phyloP scores from a whole-genome alignment of 37 sponge, comb jelly and placozoan genomes.

The Chondrilla cf. caribensis region DNA sequence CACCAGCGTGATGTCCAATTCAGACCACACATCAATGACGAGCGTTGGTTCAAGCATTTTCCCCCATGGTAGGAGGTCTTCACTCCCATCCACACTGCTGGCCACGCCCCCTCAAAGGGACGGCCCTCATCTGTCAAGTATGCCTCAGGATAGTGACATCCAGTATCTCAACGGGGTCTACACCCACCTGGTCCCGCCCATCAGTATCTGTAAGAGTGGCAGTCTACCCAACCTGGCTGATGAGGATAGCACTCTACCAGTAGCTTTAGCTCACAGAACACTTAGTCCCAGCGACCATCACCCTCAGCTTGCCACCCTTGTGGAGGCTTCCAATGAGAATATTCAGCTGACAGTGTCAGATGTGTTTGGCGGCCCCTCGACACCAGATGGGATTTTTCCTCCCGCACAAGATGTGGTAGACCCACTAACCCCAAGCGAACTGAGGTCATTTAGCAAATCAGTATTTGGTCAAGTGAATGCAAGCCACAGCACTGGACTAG shows the following conservation, averaged over 20 bases:
- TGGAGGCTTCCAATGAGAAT: slow-evolving; percentile 16
- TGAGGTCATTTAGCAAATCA: background rate
- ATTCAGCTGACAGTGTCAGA: background rate
- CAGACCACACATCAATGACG: slow-evolving; percentile 21
- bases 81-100: background rate
- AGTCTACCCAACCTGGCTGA: slow-evolving; percentile 17
- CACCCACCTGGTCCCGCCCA: background rate
- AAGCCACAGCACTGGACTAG: too few relatives aligned
- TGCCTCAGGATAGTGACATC: background rate
- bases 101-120: background rate
- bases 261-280: background rate
- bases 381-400: too few relatives aligned
- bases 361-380: background rate
- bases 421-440: background rate
- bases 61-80: background rate
- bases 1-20: background rate
- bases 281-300: slow-evolving; percentile 9
- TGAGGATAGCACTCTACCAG: background rate
- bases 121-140: too few relatives aligned
- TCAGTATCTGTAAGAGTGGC: background rate
- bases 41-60: background rate
- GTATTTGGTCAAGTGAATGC: too few relatives aligned
- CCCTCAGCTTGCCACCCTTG: background rate
- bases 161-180: background rate
- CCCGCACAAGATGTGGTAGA: too few relatives aligned